These are phyloP conservation scores for Poecilia velifera DNA, from an alignment of 2,797 vertebrate species.

Conservation along the genomic window DNA sequence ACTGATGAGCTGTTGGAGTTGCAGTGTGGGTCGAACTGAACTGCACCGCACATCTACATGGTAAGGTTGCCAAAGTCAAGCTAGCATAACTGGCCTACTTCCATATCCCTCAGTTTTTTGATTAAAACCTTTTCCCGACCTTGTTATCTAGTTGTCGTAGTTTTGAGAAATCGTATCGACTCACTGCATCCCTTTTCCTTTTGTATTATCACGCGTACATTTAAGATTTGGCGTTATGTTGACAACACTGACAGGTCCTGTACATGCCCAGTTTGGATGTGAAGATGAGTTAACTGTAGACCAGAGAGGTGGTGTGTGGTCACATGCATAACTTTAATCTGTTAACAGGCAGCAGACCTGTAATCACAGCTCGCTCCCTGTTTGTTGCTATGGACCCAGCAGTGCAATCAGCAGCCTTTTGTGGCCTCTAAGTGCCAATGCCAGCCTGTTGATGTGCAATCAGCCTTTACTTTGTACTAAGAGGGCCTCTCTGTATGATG, in stretches of 20 bases:
- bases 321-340: constrained; percentile 11
- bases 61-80: no score
- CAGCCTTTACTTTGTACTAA: constrained; percentile 55
- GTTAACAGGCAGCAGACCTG: constrained; percentile 18
- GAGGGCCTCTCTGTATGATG: constrained; percentile 37
- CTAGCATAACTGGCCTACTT: no score
- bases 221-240: no score
- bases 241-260: background rate
- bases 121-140: no score
- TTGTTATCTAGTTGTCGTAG: no score
- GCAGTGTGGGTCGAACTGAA: no score
- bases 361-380: constrained; percentile 49
- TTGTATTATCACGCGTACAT: no score
- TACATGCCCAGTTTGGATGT: background rate
- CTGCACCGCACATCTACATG: no score
- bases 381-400: constrained; percentile 43
- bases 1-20: no score
- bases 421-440: constrained; percentile 58
- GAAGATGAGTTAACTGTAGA: background rate
- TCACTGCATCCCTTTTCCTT: no score
- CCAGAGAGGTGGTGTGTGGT: constrained; percentile 8
- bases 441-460: constrained; percentile 65
- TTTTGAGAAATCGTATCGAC: no score
- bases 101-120: no score
- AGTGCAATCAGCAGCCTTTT: constrained; percentile 66